These are phyloP conservation scores for Anolis apletophallus DNA, from an alignment of 2,797 vertebrate genomes.

Conservation along the genomic window DNA sequence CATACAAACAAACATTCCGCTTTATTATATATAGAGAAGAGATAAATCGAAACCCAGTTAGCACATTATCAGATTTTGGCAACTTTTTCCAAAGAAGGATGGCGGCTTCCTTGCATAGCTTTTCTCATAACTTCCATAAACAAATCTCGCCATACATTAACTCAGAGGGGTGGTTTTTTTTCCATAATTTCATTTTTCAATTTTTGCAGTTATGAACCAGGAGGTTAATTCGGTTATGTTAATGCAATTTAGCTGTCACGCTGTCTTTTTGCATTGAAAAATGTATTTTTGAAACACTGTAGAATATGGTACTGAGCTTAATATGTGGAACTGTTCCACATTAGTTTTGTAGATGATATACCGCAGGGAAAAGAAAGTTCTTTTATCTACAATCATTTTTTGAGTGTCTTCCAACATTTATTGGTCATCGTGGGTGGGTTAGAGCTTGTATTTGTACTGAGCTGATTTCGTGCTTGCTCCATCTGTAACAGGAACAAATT, in stretches of 20 bases:
- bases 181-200: conserved; percentile 54
- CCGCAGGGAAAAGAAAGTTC: conserved; percentile 65
- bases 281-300: conserved; percentile 67
- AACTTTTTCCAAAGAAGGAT: conserved; percentile 67
- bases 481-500: conserved; percentile 63
- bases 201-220: conserved; percentile 66
- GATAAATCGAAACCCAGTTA: conserved; percentile 72
- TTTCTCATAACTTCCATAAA: conserved; percentile 72
- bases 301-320: conserved; percentile 69
- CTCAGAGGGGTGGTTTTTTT: conserved; percentile 63
- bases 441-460: conserved; percentile 61
- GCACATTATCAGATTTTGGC: conserved; percentile 66
- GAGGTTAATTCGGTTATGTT: conserved; percentile 63
- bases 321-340: conserved; percentile 66
- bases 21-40: too few species aligned
- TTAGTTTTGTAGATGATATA: conserved; percentile 72
- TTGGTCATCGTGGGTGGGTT: conserved; percentile 77
- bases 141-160: conserved; percentile 35
- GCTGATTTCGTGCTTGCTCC: conserved; percentile 41
- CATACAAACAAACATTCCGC: too few species aligned
- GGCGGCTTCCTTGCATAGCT: conserved; percentile 64
- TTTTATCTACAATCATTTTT: conserved; percentile 77
- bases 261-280: conserved; percentile 68
- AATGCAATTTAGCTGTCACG: conserved; percentile 61
- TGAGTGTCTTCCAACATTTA: conserved; percentile 68